These are phyloP conservation scores for Cremastinae sp. DNA, from an alignment of 2,888 invertebrate genomes.

Conservation along the genomic window DNA sequence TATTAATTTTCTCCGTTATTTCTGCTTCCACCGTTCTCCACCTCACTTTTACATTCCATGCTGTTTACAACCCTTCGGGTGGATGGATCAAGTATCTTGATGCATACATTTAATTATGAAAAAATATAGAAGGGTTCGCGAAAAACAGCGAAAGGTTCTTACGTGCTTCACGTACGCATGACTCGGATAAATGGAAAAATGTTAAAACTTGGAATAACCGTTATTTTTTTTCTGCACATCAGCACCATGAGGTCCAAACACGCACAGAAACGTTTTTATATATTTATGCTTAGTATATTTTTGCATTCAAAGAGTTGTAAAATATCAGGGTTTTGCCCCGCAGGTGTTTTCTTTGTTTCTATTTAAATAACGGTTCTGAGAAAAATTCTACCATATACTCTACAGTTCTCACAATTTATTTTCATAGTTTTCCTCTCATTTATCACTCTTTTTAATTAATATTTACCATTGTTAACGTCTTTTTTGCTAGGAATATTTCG, in stretches of 20 bases:
- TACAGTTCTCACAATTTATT: constrained; percentile 9
- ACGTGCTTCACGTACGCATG: constrained; percentile 20
- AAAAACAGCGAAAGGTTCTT: constrained; percentile 33
- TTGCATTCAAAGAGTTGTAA: too few species aligned
- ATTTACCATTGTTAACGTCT: too few species aligned
- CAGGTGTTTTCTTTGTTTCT: constrained; percentile 52
- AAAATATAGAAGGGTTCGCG: constrained; percentile 11
- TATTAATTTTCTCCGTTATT: neutral
- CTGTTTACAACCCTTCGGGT: constrained; percentile 41
- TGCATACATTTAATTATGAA: constrained; percentile 54
- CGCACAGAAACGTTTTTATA: constrained; percentile 6
- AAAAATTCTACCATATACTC: constrained; percentile 38
- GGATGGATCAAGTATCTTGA: constrained; percentile 40
- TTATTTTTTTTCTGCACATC: constrained; percentile 33
- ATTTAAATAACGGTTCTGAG: constrained; percentile 38
- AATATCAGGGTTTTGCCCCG: too few species aligned
- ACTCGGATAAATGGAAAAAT: constrained; percentile 50
- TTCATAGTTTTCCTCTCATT: constrained; percentile 6
- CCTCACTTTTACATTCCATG: constrained; percentile 13
- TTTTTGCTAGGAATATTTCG: too few species aligned
- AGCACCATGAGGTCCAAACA: constrained; percentile 6
- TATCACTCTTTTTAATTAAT: too few species aligned
- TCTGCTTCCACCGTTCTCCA: constrained; percentile 7
- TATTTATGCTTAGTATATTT: neutral
- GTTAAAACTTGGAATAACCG: constrained; percentile 42